These are phyloP conservation scores for Conomelus anceps DNA, from an alignment of 2,888 invertebrate genomes.

Conservation along the genomic window DNA sequence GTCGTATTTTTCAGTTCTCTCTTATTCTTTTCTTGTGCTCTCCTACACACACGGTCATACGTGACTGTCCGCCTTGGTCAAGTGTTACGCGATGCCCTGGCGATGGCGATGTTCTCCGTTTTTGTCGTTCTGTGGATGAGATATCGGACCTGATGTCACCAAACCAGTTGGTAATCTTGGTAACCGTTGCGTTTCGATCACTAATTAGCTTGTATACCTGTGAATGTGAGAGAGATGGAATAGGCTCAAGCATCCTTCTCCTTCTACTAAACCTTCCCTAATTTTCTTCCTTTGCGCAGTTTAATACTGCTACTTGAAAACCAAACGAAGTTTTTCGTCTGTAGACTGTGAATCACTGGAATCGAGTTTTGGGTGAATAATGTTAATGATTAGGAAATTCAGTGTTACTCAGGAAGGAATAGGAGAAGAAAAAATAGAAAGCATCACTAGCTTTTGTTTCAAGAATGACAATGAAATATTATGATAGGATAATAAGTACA, in stretches of 20 bases:
- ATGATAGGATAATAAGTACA: too few relatives aligned
- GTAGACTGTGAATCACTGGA: not conserved
- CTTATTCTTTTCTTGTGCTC: not conserved
- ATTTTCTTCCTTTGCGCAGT: not conserved
- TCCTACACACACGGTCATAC: not conserved
- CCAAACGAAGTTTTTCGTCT: not conserved
- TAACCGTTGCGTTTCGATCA: not conserved
- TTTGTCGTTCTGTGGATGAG: not conserved
- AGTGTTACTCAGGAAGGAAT: too few relatives aligned
- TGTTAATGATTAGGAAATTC: not conserved
- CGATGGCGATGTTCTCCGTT: too few relatives aligned
- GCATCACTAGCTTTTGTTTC: too few relatives aligned
- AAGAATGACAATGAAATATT: too few relatives aligned
- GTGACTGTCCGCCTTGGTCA: not conserved
- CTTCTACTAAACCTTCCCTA: not conserved
- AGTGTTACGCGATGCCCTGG: not conserved
- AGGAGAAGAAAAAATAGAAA: too few relatives aligned
- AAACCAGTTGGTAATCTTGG: not conserved
- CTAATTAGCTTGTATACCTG: not conserved
- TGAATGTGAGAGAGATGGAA: not conserved
- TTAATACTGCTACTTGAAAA: not conserved
- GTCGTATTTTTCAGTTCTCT: not conserved
- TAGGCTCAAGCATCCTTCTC: not conserved
- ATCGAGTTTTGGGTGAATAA: not conserved
- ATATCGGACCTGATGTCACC: not conserved